Base-by-base conservation (phyloP, 2,797 vertebrate species). In the Distichodus sexfasciatus region DNA sequence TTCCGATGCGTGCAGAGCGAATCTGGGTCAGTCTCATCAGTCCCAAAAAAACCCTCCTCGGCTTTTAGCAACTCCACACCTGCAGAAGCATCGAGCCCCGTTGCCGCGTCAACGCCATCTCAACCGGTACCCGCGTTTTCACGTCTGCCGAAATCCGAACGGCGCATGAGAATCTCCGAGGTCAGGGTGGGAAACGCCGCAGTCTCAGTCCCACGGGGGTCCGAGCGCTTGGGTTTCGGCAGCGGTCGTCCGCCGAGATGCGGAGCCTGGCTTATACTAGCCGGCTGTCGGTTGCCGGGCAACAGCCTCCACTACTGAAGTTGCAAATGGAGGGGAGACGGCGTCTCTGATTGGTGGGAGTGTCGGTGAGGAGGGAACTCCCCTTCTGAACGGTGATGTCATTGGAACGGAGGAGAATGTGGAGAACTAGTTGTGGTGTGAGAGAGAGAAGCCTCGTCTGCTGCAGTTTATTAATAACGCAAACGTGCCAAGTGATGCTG, bases 221-320 rank as follows among this genome's bases (percentile, higher is more conserved):
- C 24, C 69, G 55, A 70, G 71, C 58, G 51, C 33, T 76, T 59
- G 81, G 72, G 4, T 31, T 24, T 47, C 28, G 48, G 10, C 51
- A 68, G 57, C 85, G 81, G 85, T 84, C 87, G 85, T 89, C 85
- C 81, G 65, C 87, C 82, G 61, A 68, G 58, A 69, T 26, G 38
- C 48, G 28, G 19, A 29, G n/a, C n/a, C n/a, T n/a, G n/a, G n/a
- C n/a, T n/a, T 86, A 90, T 88, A 90, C 83, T 86, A 89, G 84
- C 87, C 69, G 85, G 83, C 85, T 77, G 46, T 69, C 4, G 74
- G 93, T 95, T 94, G 90, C 92, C 77, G 51, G 89, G 92, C 86
- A 89, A 94, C 93, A 79, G 84, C 85, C n/a, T 85, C 86, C 86
- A 87, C 87, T 90, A 91, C 90, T 83, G 86, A 91, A 93, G 91